Conservation (phyloP, 2,797 vertebrate genomes). For the Poecile montanus region DNA sequence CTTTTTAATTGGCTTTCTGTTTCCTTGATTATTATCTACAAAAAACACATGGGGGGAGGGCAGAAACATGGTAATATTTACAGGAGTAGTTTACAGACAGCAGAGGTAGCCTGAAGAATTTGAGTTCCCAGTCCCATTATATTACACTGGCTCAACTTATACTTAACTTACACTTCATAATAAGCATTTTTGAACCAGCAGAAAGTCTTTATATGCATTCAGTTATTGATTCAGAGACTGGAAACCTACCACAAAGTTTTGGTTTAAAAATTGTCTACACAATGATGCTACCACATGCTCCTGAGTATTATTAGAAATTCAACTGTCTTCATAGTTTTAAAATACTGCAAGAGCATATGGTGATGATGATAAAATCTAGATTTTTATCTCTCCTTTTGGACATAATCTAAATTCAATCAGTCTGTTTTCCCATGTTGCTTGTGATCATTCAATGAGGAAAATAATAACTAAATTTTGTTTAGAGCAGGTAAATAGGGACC, state of each 20-base stretch:
- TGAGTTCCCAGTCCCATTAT: background rate
- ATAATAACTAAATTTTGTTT: background rate
- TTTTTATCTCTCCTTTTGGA: background rate
- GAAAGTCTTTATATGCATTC: background rate
- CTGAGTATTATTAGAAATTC: background rate
- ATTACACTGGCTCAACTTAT: background rate
- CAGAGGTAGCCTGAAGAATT: background rate
- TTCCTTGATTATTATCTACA: background rate
- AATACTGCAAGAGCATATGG: background rate
- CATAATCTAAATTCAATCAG: background rate
- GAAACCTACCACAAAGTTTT: background rate
- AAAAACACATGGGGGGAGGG: background rate
- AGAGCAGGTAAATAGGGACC: background rate
- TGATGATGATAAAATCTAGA: background rate
- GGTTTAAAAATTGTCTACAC: background rate
- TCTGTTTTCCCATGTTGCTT: background rate
- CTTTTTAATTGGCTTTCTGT: background rate
- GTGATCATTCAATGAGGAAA: background rate
- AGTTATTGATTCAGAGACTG: background rate
- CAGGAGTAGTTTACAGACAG: background rate
- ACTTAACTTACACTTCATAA: background rate
- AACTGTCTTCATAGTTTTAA: background rate
- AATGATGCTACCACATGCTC: background rate
- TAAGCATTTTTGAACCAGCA: background rate
- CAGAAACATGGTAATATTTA: background rate